Evolutionary conservation across 2,888 invertebrate genomes (phyloP), one percentile per base, ranked within the genome.

Genomic region (Pandemis heparana): DNA sequence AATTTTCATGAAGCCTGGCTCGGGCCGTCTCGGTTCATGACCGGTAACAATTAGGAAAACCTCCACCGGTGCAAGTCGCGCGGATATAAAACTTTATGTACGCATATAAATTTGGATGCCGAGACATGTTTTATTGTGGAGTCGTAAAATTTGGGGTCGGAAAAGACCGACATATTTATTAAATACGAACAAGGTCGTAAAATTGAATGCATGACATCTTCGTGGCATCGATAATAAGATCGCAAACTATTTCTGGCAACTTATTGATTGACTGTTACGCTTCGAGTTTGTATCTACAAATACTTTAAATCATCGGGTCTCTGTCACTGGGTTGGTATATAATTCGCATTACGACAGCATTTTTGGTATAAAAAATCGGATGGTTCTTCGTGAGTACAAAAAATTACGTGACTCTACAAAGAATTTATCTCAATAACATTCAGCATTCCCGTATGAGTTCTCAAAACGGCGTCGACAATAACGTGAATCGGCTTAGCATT

Each of bases 61-160:
- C 89, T 87, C 86, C 86, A 81, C 79, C 88, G 86, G 86, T 92
- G 93, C 94, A 91, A 92, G 93, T 91, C 88, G 90, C 90, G 85
- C 86, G 88, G 92, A 87, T 91, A 94, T 94, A 93, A 94, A 94
- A 94, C 90, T 94, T 94, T 94, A 94, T 94, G 93, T 92, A 91
- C 92, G 91, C 91, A 89, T 93, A 94, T 94, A 94, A 94, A 94
- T 94, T 94, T 89, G 85, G 90, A 90, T 94, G 92, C 91, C 94
- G 94, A 91, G 94, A 94, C 94, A 94, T 94, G 93, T 93, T 94
- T 94, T 94, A 94, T 92, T 94, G 92, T 90, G 81, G 85, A 80
- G 81, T 92, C 93, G 92, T 94, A 93, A 94, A 94, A 92, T 94
- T 92, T 91, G 88, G 92, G 93, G 90, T 89, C 89, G 92, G 92